Base-by-base conservation (phyloP, 2,113 vertebrate genomes). In the Sminthopsis crassicaudata region DNA sequence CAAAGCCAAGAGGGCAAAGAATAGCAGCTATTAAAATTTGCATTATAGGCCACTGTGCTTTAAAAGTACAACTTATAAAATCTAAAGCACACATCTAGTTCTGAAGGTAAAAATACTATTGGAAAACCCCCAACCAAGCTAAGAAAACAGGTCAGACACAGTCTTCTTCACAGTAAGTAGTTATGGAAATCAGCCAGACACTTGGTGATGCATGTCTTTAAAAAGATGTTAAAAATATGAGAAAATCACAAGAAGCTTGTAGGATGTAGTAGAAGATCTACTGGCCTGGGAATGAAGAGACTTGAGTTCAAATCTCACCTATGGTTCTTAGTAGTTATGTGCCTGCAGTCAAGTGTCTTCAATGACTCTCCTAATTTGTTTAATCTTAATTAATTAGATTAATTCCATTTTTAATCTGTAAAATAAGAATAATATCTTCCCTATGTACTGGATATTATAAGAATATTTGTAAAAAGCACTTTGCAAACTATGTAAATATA, bases 201-300 rank as follows among this genome's bases (percentile, higher is more conserved):
- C 90, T 93, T 46, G 67, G 24, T 51, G 60, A 94, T 16, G n/a
- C 93, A 46, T 88, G 84, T 27, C 84, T 91, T 96, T 89, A 91
- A 94, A 94, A 94, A 96, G 93, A 57, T 46, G 53, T 48, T 92
- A 89, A 53, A 26, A n/a, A 92, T 30, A 24, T 94, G 23, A 42
- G 67, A 84, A 19, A n/a, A 84, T 76, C 60, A n/a, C 1, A 30
- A 67, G 57, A n/a, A 76, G 12, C 12, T 12, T 76, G 14, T 16
- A n/a, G 6, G 60, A 19, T 12, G 5, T n/a, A 19, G 67, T 84
- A 19, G 14, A 76, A n/a, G 67, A 30, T 67, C 4, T 36, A n/a
- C 16, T 76, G n/a, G 27, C 23, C 5, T n/a, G 42, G n/a, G n/a
- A 84, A 84, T 84, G 36, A 84, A 76, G 19, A 42, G 19, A 42